Conservation (phyloP, 2,797 vertebrate species). For the Spinus olivaceus region DNA sequence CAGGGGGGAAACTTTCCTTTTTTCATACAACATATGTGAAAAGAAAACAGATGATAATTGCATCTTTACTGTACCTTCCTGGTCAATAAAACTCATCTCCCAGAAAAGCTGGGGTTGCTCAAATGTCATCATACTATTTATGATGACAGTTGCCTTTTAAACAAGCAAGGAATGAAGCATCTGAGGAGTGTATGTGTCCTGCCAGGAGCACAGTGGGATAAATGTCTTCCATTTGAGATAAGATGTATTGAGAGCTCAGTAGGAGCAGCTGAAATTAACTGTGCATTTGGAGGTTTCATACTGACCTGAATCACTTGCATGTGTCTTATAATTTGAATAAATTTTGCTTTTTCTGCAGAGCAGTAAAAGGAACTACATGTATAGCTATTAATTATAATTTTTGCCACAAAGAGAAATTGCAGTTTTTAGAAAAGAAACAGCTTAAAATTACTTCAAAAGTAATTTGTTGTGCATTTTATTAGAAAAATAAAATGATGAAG, state of each 20-base stretch:
- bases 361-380: background rate
- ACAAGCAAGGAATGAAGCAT: background rate
- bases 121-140: background rate
- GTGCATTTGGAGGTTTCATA: background rate
- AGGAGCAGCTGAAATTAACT: constrained; percentile 17
- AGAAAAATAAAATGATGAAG: rapidly evolving
- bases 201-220: constrained; percentile 15
- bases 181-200: background rate
- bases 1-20: background rate
- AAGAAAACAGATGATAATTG: background rate
- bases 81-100: background rate
- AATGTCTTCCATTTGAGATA: constrained; percentile 7
- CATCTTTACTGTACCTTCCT: background rate
- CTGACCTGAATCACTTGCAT: background rate
- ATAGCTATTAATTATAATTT: background rate
- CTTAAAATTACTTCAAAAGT: background rate
- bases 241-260: constrained; percentile 10
- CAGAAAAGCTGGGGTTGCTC: background rate
- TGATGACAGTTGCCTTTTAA: constrained; percentile 22
- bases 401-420: background rate
- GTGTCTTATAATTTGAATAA: background rate
- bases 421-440: background rate
- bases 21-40: background rate
- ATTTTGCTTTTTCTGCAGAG: background rate
- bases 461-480: background rate